These are phyloP conservation scores for Anastrepha obliqua DNA, from an alignment of 1,140 invertebrate genomes.

Conservation along the genomic window DNA sequence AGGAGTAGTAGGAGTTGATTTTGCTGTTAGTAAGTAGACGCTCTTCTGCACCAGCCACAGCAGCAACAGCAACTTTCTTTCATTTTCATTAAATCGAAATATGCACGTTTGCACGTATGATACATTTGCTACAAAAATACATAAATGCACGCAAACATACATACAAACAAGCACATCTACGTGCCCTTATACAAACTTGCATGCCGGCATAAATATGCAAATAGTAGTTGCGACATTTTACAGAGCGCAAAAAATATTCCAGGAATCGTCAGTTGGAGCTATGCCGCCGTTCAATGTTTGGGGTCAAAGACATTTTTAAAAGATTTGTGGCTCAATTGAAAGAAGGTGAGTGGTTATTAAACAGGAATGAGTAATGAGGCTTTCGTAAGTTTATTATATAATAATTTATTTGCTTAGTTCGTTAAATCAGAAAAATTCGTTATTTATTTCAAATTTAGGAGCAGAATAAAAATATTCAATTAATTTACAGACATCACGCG, in stretches of 20 bases:
- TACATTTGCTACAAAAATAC: not conserved
- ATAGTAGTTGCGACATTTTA: slow-evolving; percentile 8
- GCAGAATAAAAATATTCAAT: too few species aligned
- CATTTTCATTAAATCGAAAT: slow-evolving; percentile 35
- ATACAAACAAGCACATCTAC: not conserved
- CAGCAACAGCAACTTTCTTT: slow-evolving; percentile 18
- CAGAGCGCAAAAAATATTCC: slow-evolving; percentile 27
- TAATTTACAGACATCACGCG: too few species aligned
- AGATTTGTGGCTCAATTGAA: slow-evolving; percentile 8
- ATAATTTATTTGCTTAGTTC: too few species aligned
- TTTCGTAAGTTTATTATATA: not conserved
- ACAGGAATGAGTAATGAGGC: not conserved
- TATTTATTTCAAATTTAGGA: too few species aligned
- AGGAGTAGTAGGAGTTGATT: not conserved
- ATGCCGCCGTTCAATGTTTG: slow-evolving; percentile 10
- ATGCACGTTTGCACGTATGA: slow-evolving; percentile 25
- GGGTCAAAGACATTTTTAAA: slow-evolving; percentile 50
- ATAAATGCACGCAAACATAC: not conserved
- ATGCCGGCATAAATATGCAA: not conserved
- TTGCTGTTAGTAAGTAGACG: not conserved
- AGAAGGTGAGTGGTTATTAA: not conserved
- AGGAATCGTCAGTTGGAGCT: slow-evolving; percentile 2
- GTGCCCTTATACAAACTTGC: not conserved
- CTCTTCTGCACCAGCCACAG: not conserved
- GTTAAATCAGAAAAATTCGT: too few species aligned